A percentile compares a stretch with the other conserved stretches of the same genome.
Evolutionary conservation across 2,113 vertebrate genomes (phyloP).

Genomic region (Camelus bactrianus): DNA sequence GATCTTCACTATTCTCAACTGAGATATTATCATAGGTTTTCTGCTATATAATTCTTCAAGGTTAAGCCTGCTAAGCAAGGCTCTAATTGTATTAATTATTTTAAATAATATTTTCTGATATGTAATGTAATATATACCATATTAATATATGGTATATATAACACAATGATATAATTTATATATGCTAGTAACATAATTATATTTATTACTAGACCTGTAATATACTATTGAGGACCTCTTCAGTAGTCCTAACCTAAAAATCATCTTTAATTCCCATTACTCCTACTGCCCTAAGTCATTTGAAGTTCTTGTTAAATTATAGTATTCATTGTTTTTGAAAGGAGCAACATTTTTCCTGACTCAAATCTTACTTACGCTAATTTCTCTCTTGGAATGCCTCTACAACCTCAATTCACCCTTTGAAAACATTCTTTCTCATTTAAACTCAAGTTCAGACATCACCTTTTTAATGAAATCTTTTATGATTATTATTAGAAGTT

Average conservation of each 20-base stretch:
- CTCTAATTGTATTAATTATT: background rate
- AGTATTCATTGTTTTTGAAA: background rate
- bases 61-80: background rate
- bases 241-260: background rate
- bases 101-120: background rate
- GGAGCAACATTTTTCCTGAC: background rate
- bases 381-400: background rate
- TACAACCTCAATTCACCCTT: background rate
- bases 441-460: background rate
- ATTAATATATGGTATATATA: constrained; percentile 6
- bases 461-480: constrained; percentile 29
- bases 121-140: background rate
- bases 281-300: background rate
- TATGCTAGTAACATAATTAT: background rate
- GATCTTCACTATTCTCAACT: background rate
- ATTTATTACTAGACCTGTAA: background rate
- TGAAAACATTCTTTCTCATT: background rate
- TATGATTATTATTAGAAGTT: background rate
- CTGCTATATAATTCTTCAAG: background rate
- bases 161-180: background rate
- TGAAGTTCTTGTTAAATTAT: background rate
- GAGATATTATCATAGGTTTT: background rate
- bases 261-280: background rate
- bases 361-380: constrained; percentile 9
- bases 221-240: background rate